Evolutionary conservation across 2,113 vertebrate species (phyloP).

Genomic region (Struthio camelus): DNA sequence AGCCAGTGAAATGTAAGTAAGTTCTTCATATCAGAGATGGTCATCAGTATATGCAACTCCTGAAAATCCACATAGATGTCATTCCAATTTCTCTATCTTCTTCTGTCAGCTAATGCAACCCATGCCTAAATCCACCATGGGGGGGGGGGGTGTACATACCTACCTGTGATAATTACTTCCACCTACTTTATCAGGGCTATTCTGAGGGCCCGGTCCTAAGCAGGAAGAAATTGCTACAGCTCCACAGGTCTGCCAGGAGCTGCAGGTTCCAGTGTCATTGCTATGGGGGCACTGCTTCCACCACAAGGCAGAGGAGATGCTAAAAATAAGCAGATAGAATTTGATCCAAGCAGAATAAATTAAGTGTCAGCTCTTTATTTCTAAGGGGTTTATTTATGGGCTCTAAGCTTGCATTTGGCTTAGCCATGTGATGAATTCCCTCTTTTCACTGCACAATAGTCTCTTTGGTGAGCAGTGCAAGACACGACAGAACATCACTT

Average conservation of each 20-base stretch:
- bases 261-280: background rate
- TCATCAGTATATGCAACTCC: background rate
- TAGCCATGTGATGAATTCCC: background rate
- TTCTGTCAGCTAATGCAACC: background rate
- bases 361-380: background rate
- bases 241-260: background rate
- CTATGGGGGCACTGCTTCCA: background rate
- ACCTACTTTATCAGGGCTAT: background rate
- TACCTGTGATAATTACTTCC: background rate
- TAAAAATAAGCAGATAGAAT: conserved; percentile 30
- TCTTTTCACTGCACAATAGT: background rate
- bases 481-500: background rate
- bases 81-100: background rate
- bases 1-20: background rate
- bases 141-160: background rate
- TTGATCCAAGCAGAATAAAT: background rate
- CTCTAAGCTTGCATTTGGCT: background rate
- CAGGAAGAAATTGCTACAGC: background rate
- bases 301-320: background rate
- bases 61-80: background rate
- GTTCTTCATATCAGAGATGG: background rate
- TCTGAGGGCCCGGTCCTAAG: background rate
- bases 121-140: background rate
- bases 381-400: conserved; percentile 21
- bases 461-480: background rate